phyloP scores from a whole-genome alignment of 2,113 vertebrate species.

The Alaudala cheleensis region DNA sequence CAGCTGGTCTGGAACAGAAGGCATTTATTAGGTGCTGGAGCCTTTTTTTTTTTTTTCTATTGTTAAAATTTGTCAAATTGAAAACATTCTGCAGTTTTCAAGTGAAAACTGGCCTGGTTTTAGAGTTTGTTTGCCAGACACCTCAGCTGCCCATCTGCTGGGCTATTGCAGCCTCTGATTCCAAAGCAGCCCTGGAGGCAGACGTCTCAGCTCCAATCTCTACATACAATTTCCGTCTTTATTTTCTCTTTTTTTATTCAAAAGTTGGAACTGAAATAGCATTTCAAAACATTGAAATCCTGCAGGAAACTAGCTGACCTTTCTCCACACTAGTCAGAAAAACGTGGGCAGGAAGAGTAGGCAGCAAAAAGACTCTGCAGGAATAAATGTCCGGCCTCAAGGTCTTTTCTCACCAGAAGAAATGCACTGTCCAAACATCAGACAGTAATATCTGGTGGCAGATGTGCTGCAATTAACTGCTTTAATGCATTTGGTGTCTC shows the following conservation, averaged over 20 bases:
- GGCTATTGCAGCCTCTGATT: not conserved
- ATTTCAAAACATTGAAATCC: conserved; percentile 29
- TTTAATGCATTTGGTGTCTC: not conserved
- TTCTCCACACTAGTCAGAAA: not conserved
- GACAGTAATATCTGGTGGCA: not conserved
- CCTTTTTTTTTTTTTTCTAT: not conserved
- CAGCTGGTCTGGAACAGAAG: not conserved
- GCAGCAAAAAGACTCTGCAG: not conserved
- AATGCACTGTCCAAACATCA: fast-evolving
- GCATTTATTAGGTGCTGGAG: not conserved
- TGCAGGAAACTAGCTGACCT: conserved; percentile 42
- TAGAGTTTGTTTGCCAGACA: not conserved
- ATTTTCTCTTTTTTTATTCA: not conserved
- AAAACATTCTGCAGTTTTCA: not conserved
- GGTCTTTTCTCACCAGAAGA: not conserved
- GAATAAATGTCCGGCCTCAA: not conserved
- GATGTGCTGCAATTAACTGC: not conserved
- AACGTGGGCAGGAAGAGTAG: not conserved
- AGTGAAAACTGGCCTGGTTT: not conserved
- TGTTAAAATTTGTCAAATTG: not conserved
- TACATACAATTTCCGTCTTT: not conserved
- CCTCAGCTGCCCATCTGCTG: not conserved
- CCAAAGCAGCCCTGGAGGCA: not conserved
- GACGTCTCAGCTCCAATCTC: not conserved
- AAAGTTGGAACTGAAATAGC: conserved; percentile 5